Base-by-base conservation (phyloP, 2,888 invertebrate species). In the Plusia festucae region DNA sequence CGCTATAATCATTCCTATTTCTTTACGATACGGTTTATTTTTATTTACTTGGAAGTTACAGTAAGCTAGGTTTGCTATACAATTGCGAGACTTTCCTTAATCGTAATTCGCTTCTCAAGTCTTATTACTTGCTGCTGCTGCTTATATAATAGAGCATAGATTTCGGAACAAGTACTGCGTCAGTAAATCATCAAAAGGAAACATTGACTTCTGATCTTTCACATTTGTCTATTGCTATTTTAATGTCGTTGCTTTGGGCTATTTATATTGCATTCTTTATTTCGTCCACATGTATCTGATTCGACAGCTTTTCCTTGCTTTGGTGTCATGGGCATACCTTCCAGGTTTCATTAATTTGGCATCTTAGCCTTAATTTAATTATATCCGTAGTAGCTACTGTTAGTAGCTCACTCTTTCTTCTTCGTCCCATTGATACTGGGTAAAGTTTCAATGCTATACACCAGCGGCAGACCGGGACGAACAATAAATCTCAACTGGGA, bases 401-500 rank as follows among this genome's bases (percentile, higher is more conserved):
- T 46, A 11, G 18, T 8, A 9, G 18, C 11, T 9, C 5, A 13
- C 1, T 53, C 16, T 16, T 53, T 2, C 27, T 30, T 40, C 16
- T 34, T 83, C 86, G 92, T 93, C 93, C 93, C 90, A 85, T 93
- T 93, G 93, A 93, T 93, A 91, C 93, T 92, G 92, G 89, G 86
- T 90, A 88, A 86, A 88, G 90, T 81, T 64, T 85, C 57, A 61
- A 86, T 91, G 85, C 91, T 91, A 87, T 91, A 89, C 83, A 85
- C 86, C 92, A 88, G 94, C 88, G 94, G 94, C 94, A 94, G 94
- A 88, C 86, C 88, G 90, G 93, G 94, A 94, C 93, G 89, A 76
- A 92, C 80, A 91, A 84, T 73, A 69, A 78, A 65, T 88, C 91
- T 92, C 81, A 60, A 82, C 79, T 51, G 18, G 59, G 81, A 85